Base-by-base conservation (phyloP, 2,888 invertebrate species). In the Thyatira batis region DNA sequence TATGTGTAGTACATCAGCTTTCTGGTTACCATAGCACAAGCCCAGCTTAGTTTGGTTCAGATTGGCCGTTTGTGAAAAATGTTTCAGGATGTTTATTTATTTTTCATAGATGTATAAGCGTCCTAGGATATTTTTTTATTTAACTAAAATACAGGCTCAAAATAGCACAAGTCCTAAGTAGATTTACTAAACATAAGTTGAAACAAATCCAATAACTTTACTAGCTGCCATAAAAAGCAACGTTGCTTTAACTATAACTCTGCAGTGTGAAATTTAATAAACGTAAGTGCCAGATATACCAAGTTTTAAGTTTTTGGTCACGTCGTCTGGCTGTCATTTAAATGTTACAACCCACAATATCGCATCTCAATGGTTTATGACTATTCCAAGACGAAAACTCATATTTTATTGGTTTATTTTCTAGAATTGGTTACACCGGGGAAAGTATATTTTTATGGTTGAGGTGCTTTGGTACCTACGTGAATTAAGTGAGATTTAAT, bases 331-430 rank as follows among this genome's bases (percentile, higher is more conserved):
- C 65, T 73, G 62, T 66, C 65, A 78, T 81, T 83, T 71, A 81
- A 78, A 82, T 80, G 72, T 76, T 73, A 77, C 65, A 56, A 63
- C 67, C 62, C 67, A 72, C 67, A 71, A 73, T 69, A 73, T 72
- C 65, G 63, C 68, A 73, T 69, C 65, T 68, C 70, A 71, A 76
- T 80, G 71, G 65, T 89, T 89, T 87, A 89, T 75, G 78, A 75
- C 67, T 66, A 67, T 72, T 76, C 63, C 70, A 67, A 80, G 78
- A 80, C 70, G 80, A 83, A 76, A 80, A 78, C 74, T 82, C 75
- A 80, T 79, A 84, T 78, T 87, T 87, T 86, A 86, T 82, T 61
- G 79, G 75, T 78, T n/a, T 72, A 78, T 85, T 78, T 74, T 55
- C 63, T 65, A 65, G 76, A 80, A 82, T 84, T 73, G 73, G 73